Percentiles rank a stretch among this genome's conserved stretches.
Evolutionary conservation across 2,113 vertebrate species (phyloP).

Genomic region (Centropus bengalensis): DNA sequence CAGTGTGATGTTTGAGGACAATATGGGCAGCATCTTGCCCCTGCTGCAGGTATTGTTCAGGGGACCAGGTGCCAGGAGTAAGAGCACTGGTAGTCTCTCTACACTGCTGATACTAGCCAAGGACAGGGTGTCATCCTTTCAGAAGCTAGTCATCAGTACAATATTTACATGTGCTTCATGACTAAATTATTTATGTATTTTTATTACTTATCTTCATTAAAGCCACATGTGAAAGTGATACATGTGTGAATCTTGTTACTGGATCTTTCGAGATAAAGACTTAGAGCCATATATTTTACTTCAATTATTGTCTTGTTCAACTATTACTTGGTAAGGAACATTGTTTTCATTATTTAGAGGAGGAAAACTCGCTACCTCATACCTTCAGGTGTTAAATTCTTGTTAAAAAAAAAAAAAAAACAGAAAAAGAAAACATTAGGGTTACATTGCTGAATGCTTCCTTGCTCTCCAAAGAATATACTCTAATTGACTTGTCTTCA

Average conservation of each 20-base stretch:
- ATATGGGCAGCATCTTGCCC: background rate
- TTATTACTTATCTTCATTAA: background rate
- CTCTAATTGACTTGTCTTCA: background rate
- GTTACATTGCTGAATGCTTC: background rate
- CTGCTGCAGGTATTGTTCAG: background rate
- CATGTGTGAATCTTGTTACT: background rate
- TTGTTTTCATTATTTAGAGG: background rate
- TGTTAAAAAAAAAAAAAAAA: background rate
- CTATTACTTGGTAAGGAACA: background rate
- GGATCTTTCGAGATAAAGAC: background rate
- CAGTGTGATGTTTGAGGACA: background rate
- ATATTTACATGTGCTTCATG: background rate
- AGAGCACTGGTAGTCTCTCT: background rate
- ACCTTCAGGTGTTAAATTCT: background rate
- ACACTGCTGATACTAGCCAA: accelerated
- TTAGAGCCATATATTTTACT: background rate
- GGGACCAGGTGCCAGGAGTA: accelerated
- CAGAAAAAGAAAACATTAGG: background rate
- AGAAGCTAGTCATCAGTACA: background rate
- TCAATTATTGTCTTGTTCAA: background rate
- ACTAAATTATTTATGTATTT: background rate
- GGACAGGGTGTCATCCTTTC: background rate
- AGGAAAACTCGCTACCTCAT: background rate
- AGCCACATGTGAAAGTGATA: background rate
- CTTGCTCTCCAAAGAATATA: background rate